Conservation (phyloP, 2,113 vertebrate genomes). For the Chlorodrepanis virens region DNA sequence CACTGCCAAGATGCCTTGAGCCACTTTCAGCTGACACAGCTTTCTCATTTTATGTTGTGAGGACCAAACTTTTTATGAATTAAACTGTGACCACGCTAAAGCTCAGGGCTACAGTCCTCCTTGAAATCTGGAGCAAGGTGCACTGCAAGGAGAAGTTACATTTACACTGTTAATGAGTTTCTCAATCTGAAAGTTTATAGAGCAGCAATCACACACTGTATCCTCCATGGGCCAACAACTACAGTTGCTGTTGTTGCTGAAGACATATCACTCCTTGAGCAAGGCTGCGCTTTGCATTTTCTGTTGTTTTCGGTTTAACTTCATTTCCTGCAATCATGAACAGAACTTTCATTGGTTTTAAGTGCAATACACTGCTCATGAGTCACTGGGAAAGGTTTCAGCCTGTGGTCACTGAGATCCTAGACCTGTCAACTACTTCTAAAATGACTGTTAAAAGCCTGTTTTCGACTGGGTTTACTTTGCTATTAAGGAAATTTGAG, state of each 20-base stretch:
- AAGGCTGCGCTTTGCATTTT: background rate
- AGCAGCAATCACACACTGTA: background rate
- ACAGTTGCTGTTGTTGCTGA: background rate
- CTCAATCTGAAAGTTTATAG: background rate
- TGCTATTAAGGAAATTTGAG: background rate
- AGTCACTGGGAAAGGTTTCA: background rate
- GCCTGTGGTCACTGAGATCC: background rate
- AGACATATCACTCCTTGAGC: background rate
- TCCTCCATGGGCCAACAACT: background rate
- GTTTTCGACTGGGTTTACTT: background rate
- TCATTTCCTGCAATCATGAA: background rate
- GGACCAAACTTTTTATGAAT: background rate
- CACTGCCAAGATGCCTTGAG: background rate
- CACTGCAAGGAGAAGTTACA: background rate
- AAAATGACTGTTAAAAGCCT: background rate
- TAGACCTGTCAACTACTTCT: background rate
- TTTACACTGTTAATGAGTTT: slow-evolving; percentile 12
- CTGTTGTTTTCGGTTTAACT: background rate
- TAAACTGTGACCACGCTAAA: background rate
- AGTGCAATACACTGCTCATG: background rate
- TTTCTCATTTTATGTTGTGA: background rate
- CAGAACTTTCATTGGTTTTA: background rate
- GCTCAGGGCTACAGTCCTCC: background rate
- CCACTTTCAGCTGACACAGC: background rate
- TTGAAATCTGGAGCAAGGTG: background rate